Percentiles rank a stretch among this genome's conserved stretches.
Conservation (phyloP, 2,797 vertebrate genomes). For the Tenualosa thibaudeaui region DNA sequence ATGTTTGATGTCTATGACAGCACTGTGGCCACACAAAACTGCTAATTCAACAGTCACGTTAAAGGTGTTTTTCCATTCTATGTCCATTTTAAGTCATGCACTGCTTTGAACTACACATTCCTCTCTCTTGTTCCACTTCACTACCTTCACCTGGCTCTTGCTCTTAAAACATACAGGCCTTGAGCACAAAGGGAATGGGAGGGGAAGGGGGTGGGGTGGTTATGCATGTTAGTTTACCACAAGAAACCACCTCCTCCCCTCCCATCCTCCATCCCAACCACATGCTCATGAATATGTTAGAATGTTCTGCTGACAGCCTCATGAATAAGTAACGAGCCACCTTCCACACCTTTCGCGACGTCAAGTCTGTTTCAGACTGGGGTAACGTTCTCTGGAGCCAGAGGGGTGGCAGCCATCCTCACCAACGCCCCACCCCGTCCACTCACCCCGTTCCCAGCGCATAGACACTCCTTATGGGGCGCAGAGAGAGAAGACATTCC, state of each 20-base stretch:
- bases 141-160: constrained; percentile 61
- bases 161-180: constrained; percentile 65
- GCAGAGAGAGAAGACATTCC: not conserved
- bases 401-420: too few relatives aligned
- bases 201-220: constrained; percentile 28
- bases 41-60: too few relatives aligned
- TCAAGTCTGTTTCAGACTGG: constrained; percentile 56
- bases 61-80: too few relatives aligned
- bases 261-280: not conserved
- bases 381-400: not conserved
- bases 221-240: constrained; percentile 66
- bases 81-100: not conserved
- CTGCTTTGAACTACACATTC: constrained; percentile 34
- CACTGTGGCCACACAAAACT: too few relatives aligned
- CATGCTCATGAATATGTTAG: constrained; percentile 73
- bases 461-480: not conserved
- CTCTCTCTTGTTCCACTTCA: constrained; percentile 58
- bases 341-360: constrained; percentile 35
- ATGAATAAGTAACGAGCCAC: constrained; percentile 71
- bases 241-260: constrained; percentile 61
- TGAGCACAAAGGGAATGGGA: constrained; percentile 27
- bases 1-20: too few relatives aligned
- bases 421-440: too few relatives aligned
- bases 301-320: constrained; percentile 47
- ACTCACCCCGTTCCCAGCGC: not conserved